phyloP scores from a whole-genome alignment of 2,888 invertebrate species.

The Phoronis australis region DNA sequence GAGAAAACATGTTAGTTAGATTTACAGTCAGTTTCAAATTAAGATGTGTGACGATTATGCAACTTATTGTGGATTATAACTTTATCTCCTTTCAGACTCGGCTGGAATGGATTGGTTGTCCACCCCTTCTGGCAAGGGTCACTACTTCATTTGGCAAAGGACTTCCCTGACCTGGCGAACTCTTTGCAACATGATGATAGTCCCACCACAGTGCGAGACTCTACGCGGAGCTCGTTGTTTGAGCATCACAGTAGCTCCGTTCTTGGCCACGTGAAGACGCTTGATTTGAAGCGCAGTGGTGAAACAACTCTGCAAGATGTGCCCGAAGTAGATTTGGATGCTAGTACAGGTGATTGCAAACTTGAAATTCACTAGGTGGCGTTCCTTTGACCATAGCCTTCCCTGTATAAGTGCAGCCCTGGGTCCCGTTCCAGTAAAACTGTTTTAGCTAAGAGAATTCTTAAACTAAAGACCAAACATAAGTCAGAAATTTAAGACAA shows the following conservation, averaged over 20 bases:
- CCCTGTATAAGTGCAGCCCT: too few relatives aligned
- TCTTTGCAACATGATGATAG: slow-evolving; percentile 27
- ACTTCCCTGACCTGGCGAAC: slow-evolving; percentile 21
- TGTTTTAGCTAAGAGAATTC: too few relatives aligned
- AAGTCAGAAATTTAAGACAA: too few relatives aligned
- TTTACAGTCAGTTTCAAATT: too few relatives aligned
- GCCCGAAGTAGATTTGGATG: slow-evolving; percentile 23
- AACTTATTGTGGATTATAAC: too few relatives aligned
- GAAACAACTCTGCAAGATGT: too few relatives aligned
- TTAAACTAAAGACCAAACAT: too few relatives aligned
- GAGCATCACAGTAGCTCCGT: slow-evolving; percentile 33
- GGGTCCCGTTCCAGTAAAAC: too few relatives aligned
- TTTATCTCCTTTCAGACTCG: slow-evolving; percentile 35
- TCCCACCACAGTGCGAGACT: slow-evolving; percentile 21
- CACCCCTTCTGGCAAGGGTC: slow-evolving; percentile 51
- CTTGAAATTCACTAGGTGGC: too few relatives aligned
- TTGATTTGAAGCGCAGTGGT: slow-evolving; percentile 27
- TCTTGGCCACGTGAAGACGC: slow-evolving; percentile 31
- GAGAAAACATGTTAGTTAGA: too few relatives aligned
- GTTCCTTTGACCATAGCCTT: too few relatives aligned
- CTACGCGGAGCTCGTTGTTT: slow-evolving; percentile 36
- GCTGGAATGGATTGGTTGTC: slow-evolving; percentile 46
- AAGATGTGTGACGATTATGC: too few relatives aligned
- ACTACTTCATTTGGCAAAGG: slow-evolving; percentile 39
- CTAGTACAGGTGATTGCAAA: slow-evolving; percentile 19